Conservation (phyloP, 2,113 vertebrate genomes). For the Ornithorhynchus anatinus region DNA sequence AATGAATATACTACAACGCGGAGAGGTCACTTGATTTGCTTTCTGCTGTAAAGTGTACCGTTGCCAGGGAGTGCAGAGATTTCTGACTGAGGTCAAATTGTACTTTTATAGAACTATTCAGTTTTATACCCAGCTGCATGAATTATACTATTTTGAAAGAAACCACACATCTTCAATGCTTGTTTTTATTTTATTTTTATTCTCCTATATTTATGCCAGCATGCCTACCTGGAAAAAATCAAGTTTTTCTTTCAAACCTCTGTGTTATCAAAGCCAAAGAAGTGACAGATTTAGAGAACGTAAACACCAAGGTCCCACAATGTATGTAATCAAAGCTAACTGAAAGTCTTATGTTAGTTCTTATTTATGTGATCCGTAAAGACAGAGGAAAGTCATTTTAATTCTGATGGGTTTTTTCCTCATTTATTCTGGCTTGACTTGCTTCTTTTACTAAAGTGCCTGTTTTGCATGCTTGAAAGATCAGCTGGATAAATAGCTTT, state of each 20-base stretch:
- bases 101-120: background rate
- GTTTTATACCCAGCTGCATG: background rate
- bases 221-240: slow-evolving; percentile 19
- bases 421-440: slow-evolving; percentile 16
- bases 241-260: slow-evolving; percentile 30
- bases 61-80: no score
- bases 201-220: slow-evolving; percentile 24
- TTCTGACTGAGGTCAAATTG: background rate
- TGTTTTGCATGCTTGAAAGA: background rate
- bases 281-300: slow-evolving; percentile 1
- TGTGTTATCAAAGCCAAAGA: slow-evolving; percentile 13
- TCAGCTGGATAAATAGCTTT: background rate
- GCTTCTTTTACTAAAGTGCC: slow-evolving; percentile 11
- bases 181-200: slow-evolving; percentile 1
- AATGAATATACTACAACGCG: no score
- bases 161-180: slow-evolving; percentile 38
- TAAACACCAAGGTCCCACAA: slow-evolving; percentile 6
- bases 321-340: slow-evolving; percentile 51
- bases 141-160: slow-evolving; percentile 25
- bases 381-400: slow-evolving; percentile 41
- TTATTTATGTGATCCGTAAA: slow-evolving; percentile 41
- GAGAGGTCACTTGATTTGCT: no score
- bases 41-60: no score
- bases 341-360: slow-evolving; percentile 42
- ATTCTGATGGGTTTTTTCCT: slow-evolving; percentile 12